Conservation (phyloP, 1,140 invertebrate species). For the Augochlora pura region DNA sequence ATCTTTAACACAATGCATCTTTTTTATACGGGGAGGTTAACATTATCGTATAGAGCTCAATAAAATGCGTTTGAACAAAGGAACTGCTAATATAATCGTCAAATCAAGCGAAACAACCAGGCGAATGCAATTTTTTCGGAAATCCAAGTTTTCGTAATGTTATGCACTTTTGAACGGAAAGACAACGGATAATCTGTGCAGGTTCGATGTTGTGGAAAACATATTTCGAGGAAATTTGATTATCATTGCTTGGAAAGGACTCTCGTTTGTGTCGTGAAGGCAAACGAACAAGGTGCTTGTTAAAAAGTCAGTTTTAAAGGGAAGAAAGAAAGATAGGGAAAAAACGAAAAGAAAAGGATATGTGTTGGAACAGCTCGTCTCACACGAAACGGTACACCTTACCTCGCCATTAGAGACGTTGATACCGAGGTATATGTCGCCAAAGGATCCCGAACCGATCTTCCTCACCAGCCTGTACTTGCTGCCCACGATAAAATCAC, state of each 20-base stretch:
- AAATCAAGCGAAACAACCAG: not conserved
- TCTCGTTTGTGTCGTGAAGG: not conserved
- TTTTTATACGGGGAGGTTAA: constrained; percentile 29
- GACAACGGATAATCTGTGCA: constrained; percentile 3
- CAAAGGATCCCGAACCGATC: constrained; percentile 99
- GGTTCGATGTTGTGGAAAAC: constrained; percentile 10
- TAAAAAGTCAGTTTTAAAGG: not conserved
- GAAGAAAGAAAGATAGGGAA: not conserved
- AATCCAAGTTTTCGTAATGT: not conserved
- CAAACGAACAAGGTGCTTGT: not conserved
- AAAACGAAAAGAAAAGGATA: constrained; percentile 2
- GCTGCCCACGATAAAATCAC: constrained; percentile 91
- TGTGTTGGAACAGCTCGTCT: constrained; percentile 25
- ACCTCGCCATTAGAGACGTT: constrained; percentile 98
- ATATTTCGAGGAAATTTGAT: constrained; percentile 14
- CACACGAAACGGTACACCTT: constrained; percentile 67
- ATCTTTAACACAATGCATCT: not conserved
- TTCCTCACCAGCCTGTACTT: constrained; percentile 98
- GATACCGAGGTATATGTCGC: constrained; percentile 98
- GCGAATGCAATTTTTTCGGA: not conserved
- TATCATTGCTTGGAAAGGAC: not conserved
- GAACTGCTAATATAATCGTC: constrained; percentile 13
- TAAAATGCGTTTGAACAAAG: not conserved
- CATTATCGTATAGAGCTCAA: not conserved
- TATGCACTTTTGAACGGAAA: not conserved